Conservation (phyloP, 2,797 vertebrate genomes). For the Enoplosus armatus region DNA sequence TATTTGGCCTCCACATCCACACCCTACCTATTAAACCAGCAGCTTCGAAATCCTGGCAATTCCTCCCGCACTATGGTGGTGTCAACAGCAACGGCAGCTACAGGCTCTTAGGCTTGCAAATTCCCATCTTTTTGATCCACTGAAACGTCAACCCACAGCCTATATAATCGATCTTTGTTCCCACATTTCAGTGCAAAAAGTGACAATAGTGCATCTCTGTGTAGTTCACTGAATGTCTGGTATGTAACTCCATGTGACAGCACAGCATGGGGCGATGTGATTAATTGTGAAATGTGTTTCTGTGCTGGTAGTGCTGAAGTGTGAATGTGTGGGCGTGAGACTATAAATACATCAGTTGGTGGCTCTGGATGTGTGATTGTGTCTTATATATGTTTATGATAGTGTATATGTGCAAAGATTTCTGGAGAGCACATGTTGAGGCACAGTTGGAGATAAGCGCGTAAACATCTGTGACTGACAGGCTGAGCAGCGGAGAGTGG, state of each 20-base stretch:
- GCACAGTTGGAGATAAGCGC: constrained; percentile 77
- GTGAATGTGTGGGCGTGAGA: constrained; percentile 71
- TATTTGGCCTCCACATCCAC: constrained; percentile 65
- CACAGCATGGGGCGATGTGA: constrained; percentile 64
- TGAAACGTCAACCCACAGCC: constrained; percentile 11
- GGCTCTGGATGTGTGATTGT: constrained; percentile 69
- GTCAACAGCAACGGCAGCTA: constrained; percentile 43
- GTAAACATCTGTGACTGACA: constrained; percentile 83
- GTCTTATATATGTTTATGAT: constrained; percentile 69
- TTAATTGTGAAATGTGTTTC: constrained; percentile 76
- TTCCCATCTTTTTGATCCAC: constrained; percentile 5
- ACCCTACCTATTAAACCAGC: constrained; percentile 70
- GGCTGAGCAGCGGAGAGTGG: constrained; percentile 72
- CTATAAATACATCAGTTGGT: constrained; percentile 73
- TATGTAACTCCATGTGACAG: constrained; percentile 73
- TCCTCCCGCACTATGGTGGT: constrained; percentile 18
- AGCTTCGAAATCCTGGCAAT: constrained; percentile 45
- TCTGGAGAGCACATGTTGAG: constrained; percentile 75
- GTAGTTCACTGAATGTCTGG: constrained; percentile 63
- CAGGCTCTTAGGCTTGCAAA: background rate
- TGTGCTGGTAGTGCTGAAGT: constrained; percentile 69
- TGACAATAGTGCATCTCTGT: constrained; percentile 57
- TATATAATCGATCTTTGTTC: constrained; percentile 43
- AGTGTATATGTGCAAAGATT: constrained; percentile 63
- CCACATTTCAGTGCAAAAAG: constrained; percentile 41